phyloP scores from a whole-genome alignment of 2,113 vertebrate species.

The Esox niger region DNA sequence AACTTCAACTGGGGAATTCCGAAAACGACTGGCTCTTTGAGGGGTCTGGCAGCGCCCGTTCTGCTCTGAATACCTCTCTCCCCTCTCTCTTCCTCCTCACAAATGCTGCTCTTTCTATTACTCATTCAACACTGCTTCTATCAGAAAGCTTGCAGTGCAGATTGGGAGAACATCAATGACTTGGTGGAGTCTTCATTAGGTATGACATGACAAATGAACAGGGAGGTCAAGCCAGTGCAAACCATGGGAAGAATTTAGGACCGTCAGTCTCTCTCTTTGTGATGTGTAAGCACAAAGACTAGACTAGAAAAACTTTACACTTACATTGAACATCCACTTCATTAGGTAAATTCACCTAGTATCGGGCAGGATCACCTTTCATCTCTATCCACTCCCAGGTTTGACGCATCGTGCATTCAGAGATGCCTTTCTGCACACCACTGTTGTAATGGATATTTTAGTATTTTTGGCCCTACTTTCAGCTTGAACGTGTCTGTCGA shows the following conservation, averaged over 20 bases:
- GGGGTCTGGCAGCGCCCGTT: neutral
- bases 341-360: too few species aligned
- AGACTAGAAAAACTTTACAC: too few species aligned
- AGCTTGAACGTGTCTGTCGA: too few species aligned
- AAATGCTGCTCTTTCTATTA: conserved; percentile 26
- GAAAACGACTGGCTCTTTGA: neutral
- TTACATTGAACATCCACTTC: too few species aligned
- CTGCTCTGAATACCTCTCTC: conserved; percentile 22
- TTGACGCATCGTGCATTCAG: too few species aligned
- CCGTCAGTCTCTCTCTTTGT: neutral
- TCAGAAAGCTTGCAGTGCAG: conserved; percentile 38
- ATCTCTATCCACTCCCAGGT: too few species aligned
- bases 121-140: conserved; percentile 40
- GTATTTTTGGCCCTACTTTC: too few species aligned
- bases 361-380: too few species aligned
- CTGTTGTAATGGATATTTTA: too few species aligned
- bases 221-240: neutral
- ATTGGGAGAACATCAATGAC: conserved; percentile 40
- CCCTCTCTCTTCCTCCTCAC: too few species aligned
- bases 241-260: neutral
- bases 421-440: too few species aligned
- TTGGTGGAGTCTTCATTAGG: conserved; percentile 28
- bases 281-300: neutral
- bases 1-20: neutral
- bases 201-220: conserved; percentile 16